Percentiles rank a stretch among this genome's conserved stretches.
Conservation (phyloP, 2,888 invertebrate genomes). For the Lydus trimaculatus region DNA sequence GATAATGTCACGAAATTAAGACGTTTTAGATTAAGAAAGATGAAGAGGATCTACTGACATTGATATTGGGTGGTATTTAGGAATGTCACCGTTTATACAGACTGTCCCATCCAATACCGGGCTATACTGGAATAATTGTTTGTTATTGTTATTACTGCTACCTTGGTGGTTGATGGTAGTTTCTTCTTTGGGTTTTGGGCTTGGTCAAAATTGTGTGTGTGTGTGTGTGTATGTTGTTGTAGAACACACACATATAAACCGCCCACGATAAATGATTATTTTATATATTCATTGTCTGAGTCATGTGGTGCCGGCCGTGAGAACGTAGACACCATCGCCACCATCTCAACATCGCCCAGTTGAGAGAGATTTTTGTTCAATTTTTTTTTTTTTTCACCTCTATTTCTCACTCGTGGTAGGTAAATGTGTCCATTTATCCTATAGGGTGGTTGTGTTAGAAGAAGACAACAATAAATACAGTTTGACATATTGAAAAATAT, state of each 20-base stretch:
- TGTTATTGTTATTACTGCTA: background rate
- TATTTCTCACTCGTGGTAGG: constrained; percentile 26
- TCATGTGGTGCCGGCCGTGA: constrained; percentile 48
- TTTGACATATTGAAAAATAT: constrained; percentile 3
- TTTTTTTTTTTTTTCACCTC: constrained; percentile 23
- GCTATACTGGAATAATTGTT: too few relatives aligned
- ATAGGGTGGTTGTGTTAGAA: constrained; percentile 30
- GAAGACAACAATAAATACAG: background rate
- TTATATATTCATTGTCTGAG: constrained; percentile 48
- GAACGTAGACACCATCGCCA: constrained; percentile 42
- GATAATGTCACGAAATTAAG: constrained; percentile 43
- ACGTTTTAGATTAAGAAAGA: constrained; percentile 35
- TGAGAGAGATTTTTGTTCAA: constrained; percentile 16
- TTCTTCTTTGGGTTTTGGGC: constrained; percentile 37
- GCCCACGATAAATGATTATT: constrained; percentile 48
- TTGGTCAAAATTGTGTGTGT: constrained; percentile 30
- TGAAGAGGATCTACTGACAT: constrained; percentile 12
- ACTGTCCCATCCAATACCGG: background rate
- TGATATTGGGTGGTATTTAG: background rate
- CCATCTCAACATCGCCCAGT: constrained; percentile 10
- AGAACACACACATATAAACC: constrained; percentile 43
- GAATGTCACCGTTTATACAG: background rate
- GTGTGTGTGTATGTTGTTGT: background rate
- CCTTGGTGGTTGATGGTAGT: constrained; percentile 40
- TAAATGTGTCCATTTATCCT: constrained; percentile 27